Evolutionary conservation across 1,140 invertebrate species (phyloP), one percentile per base, ranked within the genome.

Genomic region (Acromyrmex charruanus): DNA sequence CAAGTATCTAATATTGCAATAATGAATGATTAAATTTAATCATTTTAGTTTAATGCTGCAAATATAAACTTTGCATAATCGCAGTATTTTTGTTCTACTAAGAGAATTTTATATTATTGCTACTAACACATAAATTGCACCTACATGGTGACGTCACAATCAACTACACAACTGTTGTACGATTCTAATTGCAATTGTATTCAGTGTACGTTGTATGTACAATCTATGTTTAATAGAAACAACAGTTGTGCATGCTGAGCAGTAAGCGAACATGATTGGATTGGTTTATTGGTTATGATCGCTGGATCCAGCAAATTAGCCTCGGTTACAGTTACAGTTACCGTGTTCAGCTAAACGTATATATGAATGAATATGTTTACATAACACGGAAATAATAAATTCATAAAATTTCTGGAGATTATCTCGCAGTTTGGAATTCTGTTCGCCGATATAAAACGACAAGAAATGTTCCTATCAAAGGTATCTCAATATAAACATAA

Each of bases 381-480:
- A 3, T 49, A 53, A 53, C 28, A 12, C 28, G 14, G 10, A 16
- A 55, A 53, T 66, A 53, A 66, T 39, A 68, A 80, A 7, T 68
- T 39, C 5, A 16, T 35, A 80, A 69, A 55, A 55, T 68, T 77
- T 49, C 12, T 68, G 49, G n/a, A 7, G 7, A 9, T 12, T 7
- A 21, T 51, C 39, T 53, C 49, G 28, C 7, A 39, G 55, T 66
- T 79, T 55, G 49, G 12, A 28, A 16, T 7, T 55, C 35, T 9
- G 3, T n/a, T 28, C 21, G 2, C 4, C 53, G 71, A 68, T 28
- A 72, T 44, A 44, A 39, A 39, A 79, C 63, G 12, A 25, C 28
- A 51, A 74, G 10, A 92, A 81, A 93, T 93, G 92, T 87, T 92
- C 55, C 61, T 39, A 55, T 87, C 81, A 21, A 92, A 87, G 88